Percentiles rank a stretch among this genome's conserved stretches.
These are phyloP conservation scores for Coremacera marginata DNA, from an alignment of 2,888 invertebrate genomes.

Conservation along the genomic window DNA sequence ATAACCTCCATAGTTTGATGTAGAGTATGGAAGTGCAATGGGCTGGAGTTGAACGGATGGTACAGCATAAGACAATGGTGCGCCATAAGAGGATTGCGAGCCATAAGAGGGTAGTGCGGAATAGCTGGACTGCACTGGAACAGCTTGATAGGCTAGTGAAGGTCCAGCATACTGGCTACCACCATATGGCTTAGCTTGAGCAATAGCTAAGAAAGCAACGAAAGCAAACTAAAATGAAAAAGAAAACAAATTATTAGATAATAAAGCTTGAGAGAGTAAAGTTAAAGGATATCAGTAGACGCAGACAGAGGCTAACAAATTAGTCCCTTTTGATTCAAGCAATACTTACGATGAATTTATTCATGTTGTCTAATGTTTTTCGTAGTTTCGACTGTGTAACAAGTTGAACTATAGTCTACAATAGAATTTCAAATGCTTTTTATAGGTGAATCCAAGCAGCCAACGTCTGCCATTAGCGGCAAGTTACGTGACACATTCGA, in stretches of 20 bases:
- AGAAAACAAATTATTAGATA: neutral
- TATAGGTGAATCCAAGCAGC: constrained; percentile 28
- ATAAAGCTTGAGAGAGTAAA: neutral
- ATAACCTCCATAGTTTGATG: neutral
- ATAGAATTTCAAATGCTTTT: constrained; percentile 43
- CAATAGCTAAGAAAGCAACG: constrained; percentile 16
- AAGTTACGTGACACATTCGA: constrained; percentile 43
- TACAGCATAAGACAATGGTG: neutral
- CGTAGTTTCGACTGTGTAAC: constrained; percentile 42
- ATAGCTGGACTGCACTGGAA: neutral
- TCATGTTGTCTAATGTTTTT: constrained; percentile 49
- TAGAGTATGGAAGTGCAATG: neutral
- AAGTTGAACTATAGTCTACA: constrained; percentile 47
- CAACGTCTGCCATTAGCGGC: constrained; percentile 20
- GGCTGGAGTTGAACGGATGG: neutral
- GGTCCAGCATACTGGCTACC: neutral
- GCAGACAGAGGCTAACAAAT: neutral
- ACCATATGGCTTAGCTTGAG: neutral
- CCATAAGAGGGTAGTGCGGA: neutral
- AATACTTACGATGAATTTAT: constrained; percentile 54
- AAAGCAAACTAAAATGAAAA: constrained; percentile 32
- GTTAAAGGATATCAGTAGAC: neutral
- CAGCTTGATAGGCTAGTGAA: neutral
- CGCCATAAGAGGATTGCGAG: neutral
- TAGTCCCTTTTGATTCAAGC: neutral